phyloP scores from a whole-genome alignment of 2,888 invertebrate species.

The Cremastobaeus sp. region DNA sequence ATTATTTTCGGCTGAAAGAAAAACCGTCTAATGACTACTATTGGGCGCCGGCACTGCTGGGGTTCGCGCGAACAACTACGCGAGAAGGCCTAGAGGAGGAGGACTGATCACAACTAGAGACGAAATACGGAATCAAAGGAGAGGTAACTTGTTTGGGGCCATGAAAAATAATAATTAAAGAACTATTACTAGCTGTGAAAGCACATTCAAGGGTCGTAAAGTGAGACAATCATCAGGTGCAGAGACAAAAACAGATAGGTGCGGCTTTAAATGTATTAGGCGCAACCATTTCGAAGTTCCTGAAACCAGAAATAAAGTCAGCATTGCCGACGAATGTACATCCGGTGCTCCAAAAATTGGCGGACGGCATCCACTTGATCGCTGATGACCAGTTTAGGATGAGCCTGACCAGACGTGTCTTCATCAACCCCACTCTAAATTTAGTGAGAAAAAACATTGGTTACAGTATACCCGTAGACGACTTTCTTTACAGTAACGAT shows the following conservation, averaged over 20 bases:
- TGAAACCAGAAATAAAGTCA: conserved; percentile 13
- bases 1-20: neutral
- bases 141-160: conserved; percentile 12
- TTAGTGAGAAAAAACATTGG: conserved; percentile 15
- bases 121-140: conserved; percentile 5
- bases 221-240: conserved; percentile 24
- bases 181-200: neutral
- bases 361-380: conserved; percentile 23
- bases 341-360: conserved; percentile 1
- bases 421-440: conserved; percentile 35
- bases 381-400: conserved; percentile 19
- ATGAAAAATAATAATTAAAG: conserved; percentile 15
- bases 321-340: conserved; percentile 1
- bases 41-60: neutral
- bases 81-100: neutral
- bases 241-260: conserved; percentile 20
- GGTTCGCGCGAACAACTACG: neutral
- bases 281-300: neutral
- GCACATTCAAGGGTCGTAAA: conserved; percentile 1
- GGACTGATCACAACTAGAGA: conserved; percentile 2
- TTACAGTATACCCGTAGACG: conserved; percentile 19
- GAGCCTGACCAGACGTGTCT: conserved; percentile 11
- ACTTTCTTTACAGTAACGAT: conserved; percentile 17
- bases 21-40: neutral
- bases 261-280: conserved; percentile 31